Evolutionary conservation across 2,888 invertebrate genomes (phyloP).

Genomic region (Synanthedon tipuliformis): DNA sequence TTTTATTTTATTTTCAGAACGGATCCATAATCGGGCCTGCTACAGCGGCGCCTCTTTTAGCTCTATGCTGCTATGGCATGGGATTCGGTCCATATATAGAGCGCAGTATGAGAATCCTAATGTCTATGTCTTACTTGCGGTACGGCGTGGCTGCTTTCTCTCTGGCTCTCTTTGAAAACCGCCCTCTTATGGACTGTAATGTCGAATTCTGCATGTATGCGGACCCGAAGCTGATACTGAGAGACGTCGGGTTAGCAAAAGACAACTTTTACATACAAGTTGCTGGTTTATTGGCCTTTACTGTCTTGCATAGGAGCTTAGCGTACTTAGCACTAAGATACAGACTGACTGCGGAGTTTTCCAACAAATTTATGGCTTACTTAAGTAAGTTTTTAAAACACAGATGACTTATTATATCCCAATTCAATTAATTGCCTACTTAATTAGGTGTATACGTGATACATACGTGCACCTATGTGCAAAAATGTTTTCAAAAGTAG

Average conservation of each 20-base stretch:
- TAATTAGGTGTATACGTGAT: too few species aligned
- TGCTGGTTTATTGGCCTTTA: conserved; percentile 66
- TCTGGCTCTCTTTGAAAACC: conserved; percentile 70
- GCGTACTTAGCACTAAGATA: conserved; percentile 72
- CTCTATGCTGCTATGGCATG: conserved; percentile 73
- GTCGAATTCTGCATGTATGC: conserved; percentile 69
- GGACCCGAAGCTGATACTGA: conserved; percentile 70
- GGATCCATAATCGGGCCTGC: conserved; percentile 73
- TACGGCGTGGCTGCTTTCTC: conserved; percentile 75
- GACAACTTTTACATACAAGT: conserved; percentile 68
- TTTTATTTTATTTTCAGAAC: conserved; percentile 52
- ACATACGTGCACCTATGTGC: too few species aligned
- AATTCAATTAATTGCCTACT: neutral
- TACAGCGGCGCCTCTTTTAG: conserved; percentile 65
- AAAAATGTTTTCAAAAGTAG: too few species aligned
- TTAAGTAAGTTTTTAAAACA: conserved; percentile 67
- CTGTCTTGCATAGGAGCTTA: conserved; percentile 60
- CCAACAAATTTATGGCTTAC: conserved; percentile 65
- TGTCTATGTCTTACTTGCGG: conserved; percentile 74
- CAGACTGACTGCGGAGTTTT: conserved; percentile 66
- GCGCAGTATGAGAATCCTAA: conserved; percentile 62
- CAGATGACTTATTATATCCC: conserved; percentile 29
- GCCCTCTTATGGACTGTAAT: conserved; percentile 72
- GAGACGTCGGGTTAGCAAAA: conserved; percentile 73
- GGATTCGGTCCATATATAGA: conserved; percentile 70